phyloP scores from a whole-genome alignment of 1,140 invertebrate species.

The Papilio xuthus region DNA sequence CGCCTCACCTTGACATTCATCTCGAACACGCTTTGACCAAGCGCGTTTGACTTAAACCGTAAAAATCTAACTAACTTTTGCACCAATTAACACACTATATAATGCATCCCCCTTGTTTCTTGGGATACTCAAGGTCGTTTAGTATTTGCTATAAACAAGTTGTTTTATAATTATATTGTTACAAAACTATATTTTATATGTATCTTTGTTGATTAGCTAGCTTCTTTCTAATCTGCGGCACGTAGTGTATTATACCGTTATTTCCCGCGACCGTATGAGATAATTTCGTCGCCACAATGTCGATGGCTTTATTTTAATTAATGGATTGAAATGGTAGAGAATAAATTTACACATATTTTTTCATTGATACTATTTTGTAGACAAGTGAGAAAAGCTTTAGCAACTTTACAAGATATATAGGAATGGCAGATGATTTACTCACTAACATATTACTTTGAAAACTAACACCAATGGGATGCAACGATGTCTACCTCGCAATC shows the following conservation, averaged over 20 bases:
- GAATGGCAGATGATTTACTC: too few relatives aligned
- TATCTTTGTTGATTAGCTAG: not conserved
- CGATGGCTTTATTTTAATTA: conserved; percentile 2
- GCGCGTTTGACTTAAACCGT: conserved; percentile 70
- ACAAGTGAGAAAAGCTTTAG: not conserved
- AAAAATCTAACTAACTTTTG: conserved; percentile 49
- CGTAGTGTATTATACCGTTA: not conserved
- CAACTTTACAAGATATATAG: not conserved
- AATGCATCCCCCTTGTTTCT: not conserved
- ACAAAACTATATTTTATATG: not conserved
- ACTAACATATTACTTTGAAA: too few relatives aligned
- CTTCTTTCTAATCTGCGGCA: not conserved
- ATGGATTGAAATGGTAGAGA: not conserved
- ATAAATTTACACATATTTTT: not conserved
- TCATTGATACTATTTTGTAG: not conserved
- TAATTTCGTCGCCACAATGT: not conserved
- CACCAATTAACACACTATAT: conserved; percentile 9
- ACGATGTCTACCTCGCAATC: not conserved
- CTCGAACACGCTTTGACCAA: conserved; percentile 75
- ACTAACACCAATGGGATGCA: not conserved
- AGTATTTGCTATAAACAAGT: not conserved
- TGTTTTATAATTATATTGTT: too few relatives aligned
- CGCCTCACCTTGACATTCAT: conserved; percentile 81
- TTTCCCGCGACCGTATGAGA: not conserved
- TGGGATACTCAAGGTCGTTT: not conserved